Evolutionary conservation across 2,113 vertebrate species (phyloP).

Genomic region (Clarias macrocephalus): DNA sequence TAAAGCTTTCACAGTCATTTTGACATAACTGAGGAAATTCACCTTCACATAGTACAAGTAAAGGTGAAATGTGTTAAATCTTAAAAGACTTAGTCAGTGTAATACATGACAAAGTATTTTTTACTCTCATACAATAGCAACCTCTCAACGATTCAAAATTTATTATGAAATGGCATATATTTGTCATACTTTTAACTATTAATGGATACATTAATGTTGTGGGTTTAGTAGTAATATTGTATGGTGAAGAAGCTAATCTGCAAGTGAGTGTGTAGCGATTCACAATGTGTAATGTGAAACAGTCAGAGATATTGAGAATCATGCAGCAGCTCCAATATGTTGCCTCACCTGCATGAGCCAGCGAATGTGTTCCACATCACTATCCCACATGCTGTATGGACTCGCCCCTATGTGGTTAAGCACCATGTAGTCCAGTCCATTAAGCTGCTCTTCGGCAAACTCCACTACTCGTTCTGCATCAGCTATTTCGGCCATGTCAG

Average conservation of each 20-base stretch:
- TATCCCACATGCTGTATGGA: constrained; percentile 73
- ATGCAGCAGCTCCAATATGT: background rate
- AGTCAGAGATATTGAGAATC: background rate
- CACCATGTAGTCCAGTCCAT: constrained; percentile 82
- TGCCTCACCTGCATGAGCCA: constrained; percentile 81
- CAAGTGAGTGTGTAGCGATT: background rate
- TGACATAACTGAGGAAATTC: constrained; percentile 85
- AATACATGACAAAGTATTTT: background rate
- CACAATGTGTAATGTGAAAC: background rate
- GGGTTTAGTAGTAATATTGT: background rate
- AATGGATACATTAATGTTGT: background rate
- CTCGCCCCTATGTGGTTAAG: constrained; percentile 80
- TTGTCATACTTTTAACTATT: background rate
- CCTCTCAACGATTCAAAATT: background rate
- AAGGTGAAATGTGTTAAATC: background rate
- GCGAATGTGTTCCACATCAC: constrained; percentile 71
- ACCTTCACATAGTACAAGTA: constrained; percentile 67
- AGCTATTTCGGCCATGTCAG: constrained; percentile 77
- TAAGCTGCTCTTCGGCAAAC: constrained; percentile 80
- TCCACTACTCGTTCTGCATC: constrained; percentile 76
- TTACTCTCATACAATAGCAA: background rate
- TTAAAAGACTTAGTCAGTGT: background rate
- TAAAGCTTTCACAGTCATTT: constrained; percentile 77
- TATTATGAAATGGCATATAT: background rate
- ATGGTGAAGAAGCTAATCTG: background rate